Evolutionary conservation across 2,888 invertebrate genomes (phyloP).

Genomic region (Lepidocyrtoides sp.): DNA sequence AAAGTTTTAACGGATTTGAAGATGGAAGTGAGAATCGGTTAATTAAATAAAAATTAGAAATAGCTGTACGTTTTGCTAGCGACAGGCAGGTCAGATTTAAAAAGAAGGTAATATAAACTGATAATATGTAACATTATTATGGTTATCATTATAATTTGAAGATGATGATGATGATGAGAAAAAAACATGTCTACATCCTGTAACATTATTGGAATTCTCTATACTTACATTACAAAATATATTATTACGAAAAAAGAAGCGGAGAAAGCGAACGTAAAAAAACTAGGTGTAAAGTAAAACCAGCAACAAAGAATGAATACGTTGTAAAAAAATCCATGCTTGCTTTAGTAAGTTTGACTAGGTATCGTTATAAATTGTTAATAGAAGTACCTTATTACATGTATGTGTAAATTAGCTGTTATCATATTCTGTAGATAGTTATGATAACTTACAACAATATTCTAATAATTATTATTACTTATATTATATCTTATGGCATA

Average conservation of each 20-base stretch:
- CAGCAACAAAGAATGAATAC: slow-evolving; percentile 21
- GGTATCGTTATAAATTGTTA: slow-evolving; percentile 68
- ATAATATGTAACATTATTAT: slow-evolving; percentile 28
- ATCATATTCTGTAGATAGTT: slow-evolving; percentile 63
- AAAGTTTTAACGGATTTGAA: slow-evolving; percentile 18
- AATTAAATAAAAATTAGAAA: slow-evolving; percentile 16
- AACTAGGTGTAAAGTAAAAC: not conserved
- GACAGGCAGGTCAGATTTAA: slow-evolving; percentile 47
- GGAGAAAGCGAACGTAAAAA: slow-evolving; percentile 7
- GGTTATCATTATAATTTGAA: slow-evolving; percentile 42
- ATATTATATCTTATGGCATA: slow-evolving; percentile 75
- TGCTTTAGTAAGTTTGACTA: slow-evolving; percentile 76
- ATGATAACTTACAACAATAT: slow-evolving; percentile 63
- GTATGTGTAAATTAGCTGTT: slow-evolving; percentile 66
- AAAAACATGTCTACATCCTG: slow-evolving; percentile 52
- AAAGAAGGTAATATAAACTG: slow-evolving; percentile 1
- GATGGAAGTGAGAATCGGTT: slow-evolving; percentile 63
- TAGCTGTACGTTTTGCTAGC: slow-evolving; percentile 51
- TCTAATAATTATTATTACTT: slow-evolving; percentile 63
- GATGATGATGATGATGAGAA: too few species aligned
- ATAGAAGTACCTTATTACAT: slow-evolving; percentile 77
- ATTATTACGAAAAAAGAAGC: not conserved
- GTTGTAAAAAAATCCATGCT: slow-evolving; percentile 53
- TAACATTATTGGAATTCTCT: slow-evolving; percentile 49
- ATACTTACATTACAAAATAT: not conserved